A percentile compares a stretch with the other conserved stretches of the same genome.
Conservation (phyloP, 1,140 invertebrate genomes). For the Brachionus plicatilis region DNA sequence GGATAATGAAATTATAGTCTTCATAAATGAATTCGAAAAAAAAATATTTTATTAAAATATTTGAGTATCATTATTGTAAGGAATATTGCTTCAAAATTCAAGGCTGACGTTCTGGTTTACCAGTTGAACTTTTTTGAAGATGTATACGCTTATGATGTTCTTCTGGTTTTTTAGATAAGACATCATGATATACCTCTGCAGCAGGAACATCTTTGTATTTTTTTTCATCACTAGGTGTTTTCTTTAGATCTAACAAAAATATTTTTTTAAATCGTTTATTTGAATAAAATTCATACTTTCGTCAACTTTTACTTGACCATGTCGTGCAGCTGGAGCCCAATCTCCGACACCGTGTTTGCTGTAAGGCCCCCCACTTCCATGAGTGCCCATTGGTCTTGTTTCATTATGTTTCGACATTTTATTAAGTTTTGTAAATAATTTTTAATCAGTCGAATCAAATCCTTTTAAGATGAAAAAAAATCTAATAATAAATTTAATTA, state of each 20-base stretch:
- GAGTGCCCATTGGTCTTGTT: background rate
- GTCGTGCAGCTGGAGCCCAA: background rate
- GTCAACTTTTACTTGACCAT: slow-evolving; percentile 10
- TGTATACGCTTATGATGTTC: slow-evolving; percentile 10
- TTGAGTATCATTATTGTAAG: background rate
- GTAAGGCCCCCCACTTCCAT: background rate
- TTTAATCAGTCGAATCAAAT: background rate
- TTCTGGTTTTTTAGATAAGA: background rate
- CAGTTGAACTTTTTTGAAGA: background rate
- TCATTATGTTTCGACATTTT: background rate
- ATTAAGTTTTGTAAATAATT: background rate
- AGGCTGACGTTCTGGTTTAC: background rate
- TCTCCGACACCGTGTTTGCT: background rate
- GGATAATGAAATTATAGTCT: no score
- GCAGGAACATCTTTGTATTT: slow-evolving; percentile 5
- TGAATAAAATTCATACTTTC: background rate
- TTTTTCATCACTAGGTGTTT: slow-evolving; percentile 6
- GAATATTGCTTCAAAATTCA: background rate
- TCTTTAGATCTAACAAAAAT: background rate
- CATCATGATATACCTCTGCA: slow-evolving; percentile 10
- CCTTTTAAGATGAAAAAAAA: background rate
- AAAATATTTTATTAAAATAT: background rate
- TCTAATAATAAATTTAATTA: background rate
- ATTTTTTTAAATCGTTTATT: no score
- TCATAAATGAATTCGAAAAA: no score